Evolutionary conservation across 2,113 vertebrate genomes (phyloP), one percentile per base, ranked within the genome.

Genomic region (Miniopterus natalensis): DNA sequence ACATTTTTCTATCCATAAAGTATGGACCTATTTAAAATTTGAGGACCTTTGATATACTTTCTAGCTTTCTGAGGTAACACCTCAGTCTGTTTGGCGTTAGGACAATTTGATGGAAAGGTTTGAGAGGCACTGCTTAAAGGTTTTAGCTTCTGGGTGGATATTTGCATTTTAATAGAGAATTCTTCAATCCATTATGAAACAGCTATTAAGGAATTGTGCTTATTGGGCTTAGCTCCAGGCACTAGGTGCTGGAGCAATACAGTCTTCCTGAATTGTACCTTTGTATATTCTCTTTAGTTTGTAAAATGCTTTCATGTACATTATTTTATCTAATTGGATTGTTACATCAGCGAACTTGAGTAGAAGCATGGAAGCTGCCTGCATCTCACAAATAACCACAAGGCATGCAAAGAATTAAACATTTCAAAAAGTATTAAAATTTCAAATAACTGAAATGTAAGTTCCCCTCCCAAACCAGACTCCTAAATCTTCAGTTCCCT

Each of bases 311-410:
- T 95, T 71, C 25, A 85, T 15, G 29, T 65, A 49, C 6, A 29
- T 92, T 90, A 61, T 79, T 92, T 96, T 92, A 53, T 73, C 61
- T 93, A 81, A 45, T 59, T 91, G 42, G n/a, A 47, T 84, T 70
- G 6, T 80, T 66, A 75, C 12, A 78, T 95, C 61, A 68, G 31
- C 55, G 15, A 65, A 55, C 10, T 78, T 95, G 29, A 84, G 42
- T 84, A 63, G 65, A 80, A 75, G 14, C 42, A 17, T 68, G 59
- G 68, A 66, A 88, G 27, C 42, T 84, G 47, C 55, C 65, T 73
- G 40, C 14, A 57, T 42, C 42, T 31, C 40, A 68, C 49, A 95
- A 51, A 42, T 88, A 63, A 75, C n/a, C n/a, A 21, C 40, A 6
- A 88, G 23, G 49, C 31, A 61, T 59, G 29, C 15, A 63, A 70